Evolutionary conservation across 1,140 invertebrate species (phyloP), one percentile per base, ranked within the genome.

Genomic region (Pseudoatta argentina): DNA sequence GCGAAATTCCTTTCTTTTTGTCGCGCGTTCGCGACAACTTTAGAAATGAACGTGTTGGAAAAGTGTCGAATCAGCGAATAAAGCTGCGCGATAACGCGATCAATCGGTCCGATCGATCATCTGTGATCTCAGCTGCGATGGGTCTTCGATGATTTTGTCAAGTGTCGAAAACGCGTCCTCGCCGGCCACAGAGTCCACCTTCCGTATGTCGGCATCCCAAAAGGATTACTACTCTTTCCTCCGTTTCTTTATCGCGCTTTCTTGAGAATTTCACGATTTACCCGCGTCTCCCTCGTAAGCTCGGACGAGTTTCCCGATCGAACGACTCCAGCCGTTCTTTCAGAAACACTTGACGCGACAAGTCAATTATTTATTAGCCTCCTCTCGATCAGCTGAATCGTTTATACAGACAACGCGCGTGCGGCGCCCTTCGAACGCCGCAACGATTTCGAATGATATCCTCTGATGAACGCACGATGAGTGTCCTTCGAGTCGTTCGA

Each of bases 111-210:
- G 75, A 21, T 86, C 67, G 75, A 75, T 89, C 85, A 82, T 86
- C 72, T 76, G 24, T 61, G 82, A 53, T 1, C 34, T 85, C 89
- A 88, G 89, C 73, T 78, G 59, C 76, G 61, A 34, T 18, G 27
- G 59, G 44, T 82, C 86, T 14, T 63, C 53, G 79, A 48, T n/a
- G 78, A 21, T 53, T 63, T 63, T 3, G 69, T 64, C 5, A 44
- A 39, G 30, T 59, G 67, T 91, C 87, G 87, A 51, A 86, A 77
- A 76, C 89, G 87, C 89, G 90, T 91, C 81, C 90, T 91, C 79
- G 85, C 75, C 71, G 89, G 79, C 89, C 89, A 76, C 64, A 82
- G 71, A 51, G 39, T 85, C 89, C 89, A 86, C 39, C 85, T 88
- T 86, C 53, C 86, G 89, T 67, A 69, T 63, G 34, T 79, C 90